phyloP scores from a whole-genome alignment of 2,797 vertebrate genomes.

The Rhincodon typus region DNA sequence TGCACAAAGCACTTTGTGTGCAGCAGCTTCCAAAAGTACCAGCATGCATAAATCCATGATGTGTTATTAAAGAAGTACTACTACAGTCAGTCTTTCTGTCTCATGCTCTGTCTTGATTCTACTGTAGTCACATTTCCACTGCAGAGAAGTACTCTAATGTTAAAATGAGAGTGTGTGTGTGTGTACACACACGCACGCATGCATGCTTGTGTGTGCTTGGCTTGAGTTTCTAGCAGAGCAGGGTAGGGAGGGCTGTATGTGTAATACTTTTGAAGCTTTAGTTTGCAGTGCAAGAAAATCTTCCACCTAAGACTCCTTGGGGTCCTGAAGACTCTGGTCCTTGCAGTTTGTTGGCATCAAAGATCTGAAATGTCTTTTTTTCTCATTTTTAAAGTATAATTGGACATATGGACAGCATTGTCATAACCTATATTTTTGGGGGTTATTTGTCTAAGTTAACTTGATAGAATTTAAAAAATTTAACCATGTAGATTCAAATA shows the following conservation, averaged over 20 bases:
- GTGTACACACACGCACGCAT: no score
- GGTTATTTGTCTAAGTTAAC: background rate
- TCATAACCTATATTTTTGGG: background rate
- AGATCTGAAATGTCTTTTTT: no score
- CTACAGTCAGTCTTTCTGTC: background rate
- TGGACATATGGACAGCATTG: background rate
- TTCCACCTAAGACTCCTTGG: background rate
- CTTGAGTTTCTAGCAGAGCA: background rate
- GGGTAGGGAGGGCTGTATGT: background rate
- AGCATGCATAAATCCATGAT: background rate
- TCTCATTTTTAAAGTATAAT: background rate
- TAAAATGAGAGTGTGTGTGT: background rate
- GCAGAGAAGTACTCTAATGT: background rate
- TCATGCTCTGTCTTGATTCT: background rate
- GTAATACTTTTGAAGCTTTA: background rate
- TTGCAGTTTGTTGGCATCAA: background rate
- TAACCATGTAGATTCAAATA: background rate
- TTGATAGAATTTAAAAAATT: background rate
- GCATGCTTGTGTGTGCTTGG: background rate
- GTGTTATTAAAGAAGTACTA: background rate
- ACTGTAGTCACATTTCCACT: background rate
- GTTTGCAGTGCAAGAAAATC: background rate
- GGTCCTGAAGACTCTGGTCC: background rate
- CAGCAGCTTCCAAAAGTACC: conserved; percentile 20
- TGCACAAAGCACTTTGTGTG: conserved; percentile 27